Percentiles rank a stretch among this genome's conserved stretches.
phyloP scores from a whole-genome alignment of 2,113 vertebrate genomes.

The Pseudopodoces humilis region DNA sequence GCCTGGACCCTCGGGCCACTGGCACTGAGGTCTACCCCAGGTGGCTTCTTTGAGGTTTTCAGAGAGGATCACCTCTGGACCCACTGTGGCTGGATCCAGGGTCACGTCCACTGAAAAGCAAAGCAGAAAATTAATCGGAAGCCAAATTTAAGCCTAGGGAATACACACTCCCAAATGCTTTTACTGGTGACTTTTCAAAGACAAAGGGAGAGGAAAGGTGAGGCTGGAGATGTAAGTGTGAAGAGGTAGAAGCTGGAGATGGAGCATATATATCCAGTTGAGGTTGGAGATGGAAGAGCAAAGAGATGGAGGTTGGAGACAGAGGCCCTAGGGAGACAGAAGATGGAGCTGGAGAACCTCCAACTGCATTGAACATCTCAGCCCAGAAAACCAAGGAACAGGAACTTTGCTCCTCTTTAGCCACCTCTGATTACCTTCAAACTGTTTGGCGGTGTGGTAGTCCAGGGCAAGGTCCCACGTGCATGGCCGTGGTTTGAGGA shows the following conservation, averaged over 20 bases:
- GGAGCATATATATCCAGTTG: background rate
- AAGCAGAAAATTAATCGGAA: background rate
- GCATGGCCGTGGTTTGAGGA: background rate
- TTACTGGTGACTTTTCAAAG: background rate
- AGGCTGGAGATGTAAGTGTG: background rate
- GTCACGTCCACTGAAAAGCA: background rate
- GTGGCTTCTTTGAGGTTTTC: constrained; percentile 22
- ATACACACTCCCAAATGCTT: fast-evolving
- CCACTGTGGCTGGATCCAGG: constrained; percentile 3
- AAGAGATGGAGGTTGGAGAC: background rate
- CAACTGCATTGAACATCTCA: background rate
- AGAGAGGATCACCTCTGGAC: constrained; percentile 41
- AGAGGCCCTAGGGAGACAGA: background rate
- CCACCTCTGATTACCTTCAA: background rate
- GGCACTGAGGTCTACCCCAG: background rate
- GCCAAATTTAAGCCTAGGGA: background rate
- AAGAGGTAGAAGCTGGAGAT: background rate
- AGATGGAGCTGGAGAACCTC: background rate
- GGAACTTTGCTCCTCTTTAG: background rate
- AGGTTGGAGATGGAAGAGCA: background rate
- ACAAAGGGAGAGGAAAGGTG: background rate
- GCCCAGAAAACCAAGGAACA: background rate
- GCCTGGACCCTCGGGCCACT: background rate
- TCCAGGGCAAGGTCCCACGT: background rate
- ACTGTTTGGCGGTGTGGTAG: background rate